A percentile compares a stretch with the other conserved stretches of the same genome.
Conservation (phyloP, 2,797 vertebrate genomes). For the Parauchenoglanis punctatus region DNA sequence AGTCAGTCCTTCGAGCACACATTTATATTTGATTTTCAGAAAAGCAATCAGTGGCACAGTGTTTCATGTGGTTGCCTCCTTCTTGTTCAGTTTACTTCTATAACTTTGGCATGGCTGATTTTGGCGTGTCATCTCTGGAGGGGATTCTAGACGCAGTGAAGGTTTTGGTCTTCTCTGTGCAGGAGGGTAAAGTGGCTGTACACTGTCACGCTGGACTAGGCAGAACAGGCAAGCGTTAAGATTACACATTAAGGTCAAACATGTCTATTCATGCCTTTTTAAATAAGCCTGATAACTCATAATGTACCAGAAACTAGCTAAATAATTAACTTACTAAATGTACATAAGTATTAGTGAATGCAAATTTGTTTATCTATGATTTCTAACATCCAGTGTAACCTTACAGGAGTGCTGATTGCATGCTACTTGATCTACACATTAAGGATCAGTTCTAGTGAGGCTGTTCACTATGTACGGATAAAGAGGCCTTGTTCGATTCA, state of each 20-base stretch:
- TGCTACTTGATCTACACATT: conserved; percentile 82
- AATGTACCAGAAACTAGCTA: background rate
- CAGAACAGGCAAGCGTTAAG: conserved; percentile 74
- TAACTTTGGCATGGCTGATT: conserved; percentile 85
- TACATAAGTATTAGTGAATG: background rate
- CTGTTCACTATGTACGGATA: conserved; percentile 79
- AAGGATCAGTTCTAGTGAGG: conserved; percentile 78
- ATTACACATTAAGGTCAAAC: conserved; percentile 1
- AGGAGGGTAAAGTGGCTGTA: conserved; percentile 79
- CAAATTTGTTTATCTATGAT: background rate
- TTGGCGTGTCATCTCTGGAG: conserved; percentile 75
- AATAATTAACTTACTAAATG: background rate
- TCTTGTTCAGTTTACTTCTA: conserved; percentile 80
- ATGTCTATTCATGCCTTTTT: background rate
- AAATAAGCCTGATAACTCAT: background rate
- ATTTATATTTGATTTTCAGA: background rate
- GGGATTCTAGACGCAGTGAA: conserved; percentile 80
- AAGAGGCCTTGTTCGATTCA: conserved; percentile 82
- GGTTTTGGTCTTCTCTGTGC: conserved; percentile 79
- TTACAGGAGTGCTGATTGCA: conserved; percentile 80
- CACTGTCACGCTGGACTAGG: conserved; percentile 85
- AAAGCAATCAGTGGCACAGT: background rate
- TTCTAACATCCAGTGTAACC: background rate
- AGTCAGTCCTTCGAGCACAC: conserved; percentile 68
- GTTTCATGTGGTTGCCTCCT: background rate